Evolutionary conservation across 64 coral and sea anemone genomes (phyloP), one percentile per base, ranked within the genome.

Genomic region (Montipora cactus): DNA sequence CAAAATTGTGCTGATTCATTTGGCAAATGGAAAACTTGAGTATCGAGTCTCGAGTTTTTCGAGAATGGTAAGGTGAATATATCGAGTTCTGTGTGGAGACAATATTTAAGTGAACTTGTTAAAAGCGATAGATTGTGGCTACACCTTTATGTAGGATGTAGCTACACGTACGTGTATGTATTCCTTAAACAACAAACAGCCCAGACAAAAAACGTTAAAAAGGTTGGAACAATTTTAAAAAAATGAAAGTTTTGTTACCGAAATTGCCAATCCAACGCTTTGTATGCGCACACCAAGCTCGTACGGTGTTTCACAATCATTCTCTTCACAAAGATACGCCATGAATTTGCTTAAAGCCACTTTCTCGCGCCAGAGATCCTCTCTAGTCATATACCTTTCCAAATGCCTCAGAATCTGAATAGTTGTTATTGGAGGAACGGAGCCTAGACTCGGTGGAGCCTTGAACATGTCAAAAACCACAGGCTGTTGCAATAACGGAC

Each of bases 381-480:
- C 81, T 69, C 88, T 92, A 1, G 80, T 83, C 93, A 97, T 94
- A 73, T 97, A 92, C 49, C 61, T 94, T 45, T 95, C 82, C 76
- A 97, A 67, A 25, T 94, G 82, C 37, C 82, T 97, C 58, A 97
- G 47, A 49, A 97, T 92, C 67, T 97, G 95, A 61, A 97, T 68
- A 25, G 95, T 97, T 59, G 92, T 97, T 10, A 97, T 67, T 21
- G 20, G 67, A 37, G 88, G 95, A n/a, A 91, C 3, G 10, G 80
- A 87, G 18, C 68, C 9, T 18, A 64, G 77, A 59, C 78, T 78
- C 5, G 92, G 81, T 14, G 95, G 95, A 25, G 91, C 80, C 68
- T 95, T 97, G 62, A 97, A 97, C 71, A 97, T 84, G 81, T 97
- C 79, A 89, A 94, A 97, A 23, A 97, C 93, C 48, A 89, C 89